A percentile compares a stretch with the other conserved stretches of the same genome.
Conservation (phyloP, 2,113 vertebrate species). For the Campylorhamphus procurvoides region DNA sequence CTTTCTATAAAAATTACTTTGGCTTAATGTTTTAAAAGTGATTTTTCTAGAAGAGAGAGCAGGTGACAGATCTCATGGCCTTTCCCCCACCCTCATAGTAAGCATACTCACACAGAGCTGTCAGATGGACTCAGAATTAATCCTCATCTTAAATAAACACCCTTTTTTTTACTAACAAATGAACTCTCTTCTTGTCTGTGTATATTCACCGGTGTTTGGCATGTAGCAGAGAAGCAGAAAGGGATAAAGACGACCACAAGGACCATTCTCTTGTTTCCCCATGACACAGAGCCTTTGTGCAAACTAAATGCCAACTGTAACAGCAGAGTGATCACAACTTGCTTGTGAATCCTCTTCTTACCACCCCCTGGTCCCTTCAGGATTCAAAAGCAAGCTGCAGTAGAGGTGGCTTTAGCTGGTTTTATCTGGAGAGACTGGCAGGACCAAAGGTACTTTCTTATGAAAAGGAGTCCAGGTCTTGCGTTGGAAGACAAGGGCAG, state of each 20-base stretch:
- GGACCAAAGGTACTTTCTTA: background rate
- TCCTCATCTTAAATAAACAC: background rate
- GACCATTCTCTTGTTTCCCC: background rate
- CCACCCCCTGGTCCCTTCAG: background rate
- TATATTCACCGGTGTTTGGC: background rate
- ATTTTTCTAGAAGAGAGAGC: background rate
- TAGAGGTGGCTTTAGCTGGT: background rate
- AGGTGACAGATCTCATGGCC: background rate
- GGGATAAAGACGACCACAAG: background rate
- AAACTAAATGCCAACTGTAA: background rate
- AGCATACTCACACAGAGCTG: background rate
- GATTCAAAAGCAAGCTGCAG: background rate
- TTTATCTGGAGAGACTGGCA: background rate
- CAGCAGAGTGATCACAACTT: background rate
- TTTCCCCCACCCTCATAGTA: background rate
- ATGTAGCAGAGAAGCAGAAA: background rate
- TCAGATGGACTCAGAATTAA: background rate
- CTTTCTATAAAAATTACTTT: background rate
- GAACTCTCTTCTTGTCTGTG: background rate
- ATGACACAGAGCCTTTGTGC: background rate
- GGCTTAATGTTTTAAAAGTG: background rate
- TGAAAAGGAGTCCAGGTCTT: background rate
- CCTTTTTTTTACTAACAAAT: background rate
- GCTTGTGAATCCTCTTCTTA: background rate
- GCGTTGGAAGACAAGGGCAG: background rate